These are phyloP conservation scores for Athetis lepigone DNA, from an alignment of 2,888 invertebrate species.

Conservation along the genomic window DNA sequence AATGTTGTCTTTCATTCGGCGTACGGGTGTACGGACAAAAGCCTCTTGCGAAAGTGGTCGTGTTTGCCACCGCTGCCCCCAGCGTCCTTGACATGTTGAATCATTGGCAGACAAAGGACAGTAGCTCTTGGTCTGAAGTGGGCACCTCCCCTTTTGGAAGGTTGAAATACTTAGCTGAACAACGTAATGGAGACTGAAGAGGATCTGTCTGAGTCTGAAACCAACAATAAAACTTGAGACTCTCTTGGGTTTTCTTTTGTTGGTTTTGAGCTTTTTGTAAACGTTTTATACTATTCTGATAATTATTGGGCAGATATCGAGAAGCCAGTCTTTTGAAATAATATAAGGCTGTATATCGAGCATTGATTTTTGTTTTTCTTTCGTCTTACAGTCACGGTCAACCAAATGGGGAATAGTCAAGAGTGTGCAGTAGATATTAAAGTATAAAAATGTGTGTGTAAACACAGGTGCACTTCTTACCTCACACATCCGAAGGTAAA, in stretches of 20 bases:
- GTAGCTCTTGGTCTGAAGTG: conserved; percentile 16
- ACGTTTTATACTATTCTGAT: neutral
- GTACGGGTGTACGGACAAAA: conserved; percentile 66
- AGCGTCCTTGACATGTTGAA: conserved; percentile 74
- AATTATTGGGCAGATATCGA: neutral
- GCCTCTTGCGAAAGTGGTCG: conserved; percentile 73
- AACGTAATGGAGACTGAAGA: neutral
- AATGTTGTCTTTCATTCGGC: conserved; percentile 56
- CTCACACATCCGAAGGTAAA: neutral
- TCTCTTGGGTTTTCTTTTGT: conserved; percentile 9
- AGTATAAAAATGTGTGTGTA: neutral
- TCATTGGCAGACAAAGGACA: conserved; percentile 64
- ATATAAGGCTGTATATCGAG: neutral
- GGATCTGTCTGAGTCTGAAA: neutral
- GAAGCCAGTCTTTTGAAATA: neutral
- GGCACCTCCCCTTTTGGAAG: neutral
- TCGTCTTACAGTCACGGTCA: neutral
- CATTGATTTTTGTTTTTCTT: neutral
- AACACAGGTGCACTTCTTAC: neutral
- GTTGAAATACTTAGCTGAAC: neutral
- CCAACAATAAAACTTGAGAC: too few relatives aligned
- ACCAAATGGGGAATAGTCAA: neutral
- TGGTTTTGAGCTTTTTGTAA: neutral
- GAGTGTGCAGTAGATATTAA: neutral
- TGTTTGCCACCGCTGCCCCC: conserved; percentile 65